Percentiles rank a stretch among this genome's conserved stretches.
These are phyloP conservation scores for Lophotriccus pileatus DNA, from an alignment of 2,797 vertebrate genomes.

Conservation along the genomic window DNA sequence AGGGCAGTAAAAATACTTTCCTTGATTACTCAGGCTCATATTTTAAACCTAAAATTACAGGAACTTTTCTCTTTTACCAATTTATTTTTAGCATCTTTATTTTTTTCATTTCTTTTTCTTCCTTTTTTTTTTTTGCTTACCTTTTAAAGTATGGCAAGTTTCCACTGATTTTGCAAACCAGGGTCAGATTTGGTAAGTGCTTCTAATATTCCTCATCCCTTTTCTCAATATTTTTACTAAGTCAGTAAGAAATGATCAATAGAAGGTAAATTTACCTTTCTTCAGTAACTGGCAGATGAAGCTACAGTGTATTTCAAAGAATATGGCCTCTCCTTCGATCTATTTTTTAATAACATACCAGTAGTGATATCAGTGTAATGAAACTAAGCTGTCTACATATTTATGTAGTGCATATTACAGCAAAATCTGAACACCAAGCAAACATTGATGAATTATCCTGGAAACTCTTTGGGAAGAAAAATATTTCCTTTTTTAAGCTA, in stretches of 20 bases:
- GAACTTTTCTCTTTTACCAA: slow-evolving; percentile 72
- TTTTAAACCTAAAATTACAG: slow-evolving; percentile 82
- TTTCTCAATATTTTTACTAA: neutral
- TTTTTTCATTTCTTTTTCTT: slow-evolving; percentile 39
- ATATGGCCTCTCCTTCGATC: neutral
- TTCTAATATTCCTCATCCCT: neutral
- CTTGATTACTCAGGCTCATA: slow-evolving; percentile 78
- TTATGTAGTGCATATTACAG: slow-evolving; percentile 35
- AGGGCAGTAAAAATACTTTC: slow-evolving; percentile 83
- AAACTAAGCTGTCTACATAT: slow-evolving; percentile 45
- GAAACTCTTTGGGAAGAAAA: slow-evolving; percentile 22
- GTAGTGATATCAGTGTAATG: slow-evolving; percentile 2
- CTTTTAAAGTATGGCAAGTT: slow-evolving; percentile 59
- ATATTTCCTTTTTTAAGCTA: slow-evolving; percentile 16
- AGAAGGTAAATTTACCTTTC: slow-evolving; percentile 28
- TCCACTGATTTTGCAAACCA: slow-evolving; percentile 56
- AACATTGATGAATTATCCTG: slow-evolving; percentile 20
- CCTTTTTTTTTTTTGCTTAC: slow-evolving; percentile 3
- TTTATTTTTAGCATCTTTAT: slow-evolving; percentile 78
- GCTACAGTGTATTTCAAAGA: slow-evolving; percentile 4
- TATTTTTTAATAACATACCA: neutral
- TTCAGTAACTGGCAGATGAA: neutral
- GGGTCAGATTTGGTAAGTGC: neutral
- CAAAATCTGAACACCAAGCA: neutral
- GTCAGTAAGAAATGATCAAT: slow-evolving; percentile 22